Base-by-base conservation (phyloP, 2,113 vertebrate genomes). In the Caranx ignobilis region DNA sequence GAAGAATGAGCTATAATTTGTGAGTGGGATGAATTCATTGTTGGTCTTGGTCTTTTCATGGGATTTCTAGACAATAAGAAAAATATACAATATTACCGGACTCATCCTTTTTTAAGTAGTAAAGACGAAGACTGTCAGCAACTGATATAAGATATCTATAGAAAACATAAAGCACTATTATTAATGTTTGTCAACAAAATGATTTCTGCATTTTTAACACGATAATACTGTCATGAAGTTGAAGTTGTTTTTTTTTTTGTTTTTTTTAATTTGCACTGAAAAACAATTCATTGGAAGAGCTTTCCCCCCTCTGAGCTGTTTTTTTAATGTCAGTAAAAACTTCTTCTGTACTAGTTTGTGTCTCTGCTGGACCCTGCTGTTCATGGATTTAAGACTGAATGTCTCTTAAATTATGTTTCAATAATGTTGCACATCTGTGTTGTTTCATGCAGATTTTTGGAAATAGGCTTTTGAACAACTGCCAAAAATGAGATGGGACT, bases 401-500 rank as follows among this genome's bases (percentile, higher is more conserved):
- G 84, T 86, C 64, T 21, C 75, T 67, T 62, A 70, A 78, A 65
- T 81, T 80, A 61, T 77, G 45, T 79, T 82, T 87, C 61, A 74
- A 11, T 61, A 52, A 71, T 77, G 59, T 87, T 91, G 88, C 88
- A 86, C 84, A 88, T 84, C 80, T 84, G 70, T 54, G 31, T 84
- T 86, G 73, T 60, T 69, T 59, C 63, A 65, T 82, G 77, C 70
- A 62, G 75, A 77, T 70, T 72, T 72, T 71, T 13, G 69, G 50
- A 90, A 75, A 60, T 74, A 60, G 77, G 77, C 61, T 71, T 75
- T 32, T 69, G 76, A 81, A 79, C 78, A 89, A 45, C 61, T 59
- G 88, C 90, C 92, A 91, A 91, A 89, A 90, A 92, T 84, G 78
- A 86, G 84, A 87, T 57, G 41, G 81, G 89, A 93, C 90, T 93